These are phyloP conservation scores for Orussus abietinus DNA, from an alignment of 1,140 invertebrate species.

Conservation along the genomic window DNA sequence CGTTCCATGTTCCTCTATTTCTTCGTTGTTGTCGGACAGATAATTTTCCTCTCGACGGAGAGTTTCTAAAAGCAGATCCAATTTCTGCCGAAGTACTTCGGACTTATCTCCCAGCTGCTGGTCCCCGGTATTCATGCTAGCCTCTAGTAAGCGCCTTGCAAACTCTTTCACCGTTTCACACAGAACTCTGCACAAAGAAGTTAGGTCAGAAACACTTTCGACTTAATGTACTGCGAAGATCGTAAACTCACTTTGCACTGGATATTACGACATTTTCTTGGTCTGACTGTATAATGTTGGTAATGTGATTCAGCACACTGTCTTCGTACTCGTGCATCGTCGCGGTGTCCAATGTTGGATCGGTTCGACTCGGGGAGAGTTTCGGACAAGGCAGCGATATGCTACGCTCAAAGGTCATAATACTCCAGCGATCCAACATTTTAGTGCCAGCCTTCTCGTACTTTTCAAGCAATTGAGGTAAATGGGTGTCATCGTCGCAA, in stretches of 20 bases:
- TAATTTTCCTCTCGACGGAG: constrained; percentile 63
- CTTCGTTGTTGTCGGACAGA: constrained; percentile 26
- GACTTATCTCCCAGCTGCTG: constrained; percentile 67
- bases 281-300: constrained; percentile 83
- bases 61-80: constrained; percentile 69
- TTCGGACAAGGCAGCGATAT: constrained; percentile 60
- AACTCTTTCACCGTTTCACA: constrained; percentile 82
- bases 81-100: constrained; percentile 71
- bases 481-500: constrained; percentile 91
- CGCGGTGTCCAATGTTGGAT: constrained; percentile 46
- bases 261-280: constrained; percentile 71
- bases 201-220: constrained; percentile 8
- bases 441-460: constrained; percentile 94
- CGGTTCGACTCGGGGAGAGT: constrained; percentile 55
- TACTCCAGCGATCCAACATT: constrained; percentile 94
- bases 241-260: constrained; percentile 66
- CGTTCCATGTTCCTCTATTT: no score
- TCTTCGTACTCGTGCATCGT: constrained; percentile 72
- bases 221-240: background rate
- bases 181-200: constrained; percentile 54
- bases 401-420: constrained; percentile 84
- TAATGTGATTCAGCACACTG: constrained; percentile 74
- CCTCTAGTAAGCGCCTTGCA: constrained; percentile 60
- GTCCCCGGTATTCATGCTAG: constrained; percentile 58
- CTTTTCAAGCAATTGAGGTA: constrained; percentile 86